A percentile compares a stretch with the other conserved stretches of the same genome.
Evolutionary conservation across 2,888 invertebrate species (phyloP).

Genomic region (Ophion costatus): DNA sequence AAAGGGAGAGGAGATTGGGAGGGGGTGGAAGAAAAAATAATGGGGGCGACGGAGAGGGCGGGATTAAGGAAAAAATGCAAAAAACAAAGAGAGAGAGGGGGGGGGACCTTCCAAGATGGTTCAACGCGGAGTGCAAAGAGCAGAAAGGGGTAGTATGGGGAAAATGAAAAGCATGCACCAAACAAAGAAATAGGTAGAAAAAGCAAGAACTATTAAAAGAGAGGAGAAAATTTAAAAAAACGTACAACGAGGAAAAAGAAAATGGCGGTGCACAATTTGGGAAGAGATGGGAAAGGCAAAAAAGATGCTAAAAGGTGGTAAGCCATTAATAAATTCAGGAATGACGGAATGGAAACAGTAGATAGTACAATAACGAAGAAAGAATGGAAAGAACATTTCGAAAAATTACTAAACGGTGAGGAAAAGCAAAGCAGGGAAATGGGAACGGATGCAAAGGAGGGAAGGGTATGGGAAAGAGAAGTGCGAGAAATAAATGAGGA

Average conservation of each 20-base stretch:
- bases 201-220: neutral
- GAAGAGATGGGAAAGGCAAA: constrained; percentile 5
- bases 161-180: constrained; percentile 3
- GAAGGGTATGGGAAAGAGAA: too few relatives aligned
- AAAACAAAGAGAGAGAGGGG: neutral
- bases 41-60: neutral
- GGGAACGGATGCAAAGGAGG: too few relatives aligned
- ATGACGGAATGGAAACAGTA: too few relatives aligned
- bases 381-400: too few relatives aligned
- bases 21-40: constrained; percentile 5
- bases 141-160: constrained; percentile 23
- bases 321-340: too few relatives aligned
- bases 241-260: constrained; percentile 7
- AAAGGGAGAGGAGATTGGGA: constrained; percentile 12
- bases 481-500: too few relatives aligned
- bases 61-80: neutral
- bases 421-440: too few relatives aligned
- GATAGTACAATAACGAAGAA: too few relatives aligned
- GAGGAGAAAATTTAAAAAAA: neutral
- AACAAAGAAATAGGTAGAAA: constrained; percentile 5
- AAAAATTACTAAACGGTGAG: too few relatives aligned
- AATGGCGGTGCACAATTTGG: constrained; percentile 11
- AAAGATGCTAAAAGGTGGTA: too few relatives aligned
- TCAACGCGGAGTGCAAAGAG: constrained; percentile 12
- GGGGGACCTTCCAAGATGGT: constrained; percentile 6